Conservation (phyloP, 2,113 vertebrate species). For the Mandrillus leucophaeus region DNA sequence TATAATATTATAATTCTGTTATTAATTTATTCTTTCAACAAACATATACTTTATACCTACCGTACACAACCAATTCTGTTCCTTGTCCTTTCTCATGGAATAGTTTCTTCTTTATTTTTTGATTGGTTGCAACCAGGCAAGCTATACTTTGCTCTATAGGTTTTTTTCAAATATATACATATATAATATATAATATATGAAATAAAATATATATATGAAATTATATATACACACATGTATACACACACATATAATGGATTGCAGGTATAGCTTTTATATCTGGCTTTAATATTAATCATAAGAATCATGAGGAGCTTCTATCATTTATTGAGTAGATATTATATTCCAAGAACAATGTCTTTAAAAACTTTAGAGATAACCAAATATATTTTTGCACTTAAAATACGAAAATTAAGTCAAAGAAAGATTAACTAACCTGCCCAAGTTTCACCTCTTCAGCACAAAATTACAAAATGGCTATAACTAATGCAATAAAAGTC, state of each 20-base stretch:
- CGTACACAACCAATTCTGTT: neutral
- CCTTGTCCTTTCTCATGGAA: neutral
- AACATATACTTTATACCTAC: neutral
- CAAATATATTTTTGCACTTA: neutral
- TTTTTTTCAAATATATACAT: neutral
- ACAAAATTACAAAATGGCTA: neutral
- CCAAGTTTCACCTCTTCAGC: neutral
- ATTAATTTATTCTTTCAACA: conserved; percentile 40
- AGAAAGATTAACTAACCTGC: neutral
- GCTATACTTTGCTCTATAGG: neutral
- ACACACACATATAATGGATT: neutral
- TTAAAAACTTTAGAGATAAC: neutral
- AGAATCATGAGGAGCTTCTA: neutral
- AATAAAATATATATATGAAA: no score
- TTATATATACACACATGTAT: no score
- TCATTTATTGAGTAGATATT: neutral
- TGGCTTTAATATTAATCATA: conserved; percentile 20
- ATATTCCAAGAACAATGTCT: neutral
- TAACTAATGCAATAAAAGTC: neutral
- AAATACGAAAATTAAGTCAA: neutral
- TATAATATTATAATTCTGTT: neutral
- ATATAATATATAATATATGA: no score
- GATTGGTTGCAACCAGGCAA: neutral
- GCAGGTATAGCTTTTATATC: neutral
- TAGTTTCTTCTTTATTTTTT: neutral